Evolutionary conservation across 2,113 vertebrate genomes (phyloP).

Genomic region (Isurus oxyrinchus): DNA sequence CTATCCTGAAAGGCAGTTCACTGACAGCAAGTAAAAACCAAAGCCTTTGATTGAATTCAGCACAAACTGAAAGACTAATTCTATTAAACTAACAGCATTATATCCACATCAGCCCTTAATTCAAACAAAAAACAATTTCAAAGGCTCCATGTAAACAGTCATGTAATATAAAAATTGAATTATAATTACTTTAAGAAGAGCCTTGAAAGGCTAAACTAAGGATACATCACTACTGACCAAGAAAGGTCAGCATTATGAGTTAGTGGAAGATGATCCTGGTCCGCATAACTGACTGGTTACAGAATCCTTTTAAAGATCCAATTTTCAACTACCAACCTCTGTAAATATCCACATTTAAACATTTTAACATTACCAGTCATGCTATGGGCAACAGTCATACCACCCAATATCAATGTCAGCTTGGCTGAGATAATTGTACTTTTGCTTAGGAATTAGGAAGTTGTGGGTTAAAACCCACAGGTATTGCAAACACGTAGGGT

Average conservation of each 20-base stretch:
- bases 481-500: background rate
- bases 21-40: background rate
- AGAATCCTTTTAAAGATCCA: background rate
- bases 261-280: background rate
- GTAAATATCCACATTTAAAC: background rate
- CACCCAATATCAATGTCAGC: background rate
- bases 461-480: background rate
- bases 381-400: background rate
- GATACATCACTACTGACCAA: background rate
- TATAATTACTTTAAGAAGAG: constrained; percentile 2
- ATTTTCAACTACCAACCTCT: background rate
- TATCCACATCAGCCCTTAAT: constrained; percentile 24
- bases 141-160: background rate
- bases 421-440: background rate
- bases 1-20: background rate
- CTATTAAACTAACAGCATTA: constrained; percentile 33
- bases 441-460: background rate
- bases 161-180: constrained; percentile 25
- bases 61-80: constrained; percentile 14
- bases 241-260: background rate
- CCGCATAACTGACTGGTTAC: background rate
- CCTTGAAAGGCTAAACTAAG: background rate
- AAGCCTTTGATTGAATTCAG: background rate
- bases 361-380: background rate
- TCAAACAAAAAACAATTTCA: background rate